Evolutionary conservation across 2,113 vertebrate species (phyloP).

Genomic region (Lampris incognitus): DNA sequence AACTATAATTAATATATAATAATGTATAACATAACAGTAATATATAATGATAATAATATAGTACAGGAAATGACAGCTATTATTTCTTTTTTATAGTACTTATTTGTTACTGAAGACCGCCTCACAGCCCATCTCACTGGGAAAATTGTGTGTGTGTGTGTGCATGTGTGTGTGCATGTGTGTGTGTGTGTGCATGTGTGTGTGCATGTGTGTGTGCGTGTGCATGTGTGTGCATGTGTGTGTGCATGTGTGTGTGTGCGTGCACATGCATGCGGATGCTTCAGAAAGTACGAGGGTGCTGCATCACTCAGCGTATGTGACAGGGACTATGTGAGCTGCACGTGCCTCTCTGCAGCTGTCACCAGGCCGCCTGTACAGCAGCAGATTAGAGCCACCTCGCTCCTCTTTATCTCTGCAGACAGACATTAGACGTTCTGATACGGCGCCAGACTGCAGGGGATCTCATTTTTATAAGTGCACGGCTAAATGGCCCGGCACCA

Average conservation of each 20-base stretch:
- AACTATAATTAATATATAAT: too few relatives aligned
- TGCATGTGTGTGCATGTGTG: neutral
- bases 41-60: too few relatives aligned
- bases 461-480: constrained; percentile 61
- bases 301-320: too few relatives aligned
- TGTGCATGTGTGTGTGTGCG: too few relatives aligned
- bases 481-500: constrained; percentile 56
- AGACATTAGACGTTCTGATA: constrained; percentile 64
- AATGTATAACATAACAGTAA: too few relatives aligned
- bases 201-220: too few relatives aligned
- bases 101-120: neutral
- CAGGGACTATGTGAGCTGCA: neutral
- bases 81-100: neutral
- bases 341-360: constrained; percentile 15
- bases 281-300: too few relatives aligned
- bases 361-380: constrained; percentile 31
- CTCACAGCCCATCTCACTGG: neutral
- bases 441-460: constrained; percentile 25
- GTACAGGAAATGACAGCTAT: too few relatives aligned
- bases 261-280: too few relatives aligned
- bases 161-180: neutral
- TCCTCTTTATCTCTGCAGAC: constrained; percentile 58
- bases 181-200: constrained; percentile 23
- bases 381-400: constrained; percentile 51
- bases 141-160: neutral